Conservation (phyloP, 2,113 vertebrate genomes). For the Pithys albifrons region DNA sequence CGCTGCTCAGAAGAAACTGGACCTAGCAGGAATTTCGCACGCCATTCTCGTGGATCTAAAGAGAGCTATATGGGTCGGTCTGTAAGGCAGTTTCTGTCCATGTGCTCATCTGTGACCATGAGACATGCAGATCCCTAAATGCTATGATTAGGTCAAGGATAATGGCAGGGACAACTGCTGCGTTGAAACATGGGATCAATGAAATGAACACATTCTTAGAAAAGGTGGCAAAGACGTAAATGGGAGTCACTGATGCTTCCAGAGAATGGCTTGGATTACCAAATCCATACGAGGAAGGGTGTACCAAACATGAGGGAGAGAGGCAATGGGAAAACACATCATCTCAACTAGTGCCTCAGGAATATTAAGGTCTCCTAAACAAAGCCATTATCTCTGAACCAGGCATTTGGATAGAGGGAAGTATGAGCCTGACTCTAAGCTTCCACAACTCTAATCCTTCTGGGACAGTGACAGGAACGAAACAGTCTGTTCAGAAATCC, state of each 20-base stretch:
- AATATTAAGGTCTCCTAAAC: constrained; percentile 3
- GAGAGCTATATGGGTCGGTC: not conserved
- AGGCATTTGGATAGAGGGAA: not conserved
- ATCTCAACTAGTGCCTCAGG: not conserved
- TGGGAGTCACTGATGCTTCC: constrained; percentile 18
- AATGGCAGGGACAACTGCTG: constrained; percentile 70
- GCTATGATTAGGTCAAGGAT: constrained; percentile 71
- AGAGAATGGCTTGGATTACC: constrained; percentile 27
- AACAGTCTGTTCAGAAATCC: constrained; percentile 25
- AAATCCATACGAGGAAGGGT: not conserved
- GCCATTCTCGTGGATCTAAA: constrained; percentile 48
- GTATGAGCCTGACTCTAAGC: constrained; percentile 7
- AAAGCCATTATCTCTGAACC: not conserved
- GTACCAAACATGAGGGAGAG: not conserved
- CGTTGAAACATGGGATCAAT: constrained; percentile 19
- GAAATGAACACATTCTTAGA: constrained; percentile 41
- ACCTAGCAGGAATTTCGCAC: constrained; percentile 67
- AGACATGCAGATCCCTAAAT: not conserved
- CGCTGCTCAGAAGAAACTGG: constrained; percentile 63
- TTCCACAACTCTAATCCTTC: constrained; percentile 10
- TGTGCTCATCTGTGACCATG: constrained; percentile 39
- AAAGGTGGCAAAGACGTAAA: constrained; percentile 55
- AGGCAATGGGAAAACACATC: not conserved
- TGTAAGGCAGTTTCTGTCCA: constrained; percentile 14
- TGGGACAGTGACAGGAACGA: not conserved